A percentile compares a stretch with the other conserved stretches of the same genome.
phyloP scores from a whole-genome alignment of 2,113 vertebrate genomes.

The Pteruthius melanotis region DNA sequence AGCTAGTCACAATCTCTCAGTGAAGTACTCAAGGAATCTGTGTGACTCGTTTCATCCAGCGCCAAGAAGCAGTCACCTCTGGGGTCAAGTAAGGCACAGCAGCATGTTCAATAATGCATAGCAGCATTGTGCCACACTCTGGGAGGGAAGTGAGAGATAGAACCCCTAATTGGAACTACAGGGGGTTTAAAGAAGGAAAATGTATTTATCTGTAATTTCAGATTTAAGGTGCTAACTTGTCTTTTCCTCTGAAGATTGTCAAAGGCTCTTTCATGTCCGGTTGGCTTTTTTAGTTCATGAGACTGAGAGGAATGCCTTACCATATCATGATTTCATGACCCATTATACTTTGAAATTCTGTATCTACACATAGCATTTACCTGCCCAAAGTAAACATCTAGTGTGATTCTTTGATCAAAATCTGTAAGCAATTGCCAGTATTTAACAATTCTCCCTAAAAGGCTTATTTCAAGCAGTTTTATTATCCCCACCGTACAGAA shows the following conservation, averaged over 20 bases:
- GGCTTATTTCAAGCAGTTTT: not conserved
- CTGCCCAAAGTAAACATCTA: not conserved
- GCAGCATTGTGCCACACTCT: not conserved
- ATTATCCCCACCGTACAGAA: not conserved
- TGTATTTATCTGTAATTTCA: conserved; percentile 16
- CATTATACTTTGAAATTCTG: not conserved
- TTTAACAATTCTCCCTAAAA: not conserved
- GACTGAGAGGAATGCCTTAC: not conserved
- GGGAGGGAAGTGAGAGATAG: not conserved
- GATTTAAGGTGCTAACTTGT: not conserved
- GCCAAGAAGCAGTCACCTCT: not conserved
- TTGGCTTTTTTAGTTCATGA: not conserved
- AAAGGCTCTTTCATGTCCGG: not conserved
- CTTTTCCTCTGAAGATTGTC: not conserved
- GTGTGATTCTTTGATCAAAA: not conserved
- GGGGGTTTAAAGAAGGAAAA: not conserved
- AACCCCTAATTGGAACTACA: not conserved
- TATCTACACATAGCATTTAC: not conserved
- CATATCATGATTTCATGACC: not conserved
- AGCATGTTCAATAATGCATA: not conserved
- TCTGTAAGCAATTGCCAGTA: not conserved
- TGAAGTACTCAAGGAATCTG: not conserved
- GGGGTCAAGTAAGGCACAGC: not conserved
- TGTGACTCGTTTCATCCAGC: not conserved
- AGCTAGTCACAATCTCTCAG: not conserved